Conservation (phyloP, 2,113 vertebrate genomes). For the Gallinago undulata region DNA sequence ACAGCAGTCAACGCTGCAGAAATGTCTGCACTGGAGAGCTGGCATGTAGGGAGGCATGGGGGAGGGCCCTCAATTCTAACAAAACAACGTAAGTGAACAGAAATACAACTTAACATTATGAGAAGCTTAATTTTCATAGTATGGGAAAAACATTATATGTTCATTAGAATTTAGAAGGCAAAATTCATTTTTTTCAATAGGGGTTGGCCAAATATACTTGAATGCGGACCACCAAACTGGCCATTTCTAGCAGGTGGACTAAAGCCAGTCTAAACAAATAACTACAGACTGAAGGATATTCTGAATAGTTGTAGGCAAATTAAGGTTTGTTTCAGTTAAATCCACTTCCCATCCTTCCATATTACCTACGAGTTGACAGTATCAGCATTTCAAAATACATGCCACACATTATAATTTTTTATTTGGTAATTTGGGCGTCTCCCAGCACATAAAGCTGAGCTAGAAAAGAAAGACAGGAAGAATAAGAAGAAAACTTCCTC, state of each 20-base stretch:
- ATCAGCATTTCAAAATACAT: background rate
- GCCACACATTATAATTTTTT: background rate
- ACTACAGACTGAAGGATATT: background rate
- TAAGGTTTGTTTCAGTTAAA: background rate
- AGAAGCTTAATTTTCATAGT: constrained; percentile 44
- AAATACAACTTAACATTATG: background rate
- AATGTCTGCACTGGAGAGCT: constrained; percentile 1
- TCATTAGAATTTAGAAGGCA: background rate
- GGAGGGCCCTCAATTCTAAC: background rate
- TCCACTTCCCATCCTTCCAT: background rate
- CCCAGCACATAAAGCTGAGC: background rate
- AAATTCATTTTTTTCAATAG: constrained; percentile 17
- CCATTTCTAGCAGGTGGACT: background rate
- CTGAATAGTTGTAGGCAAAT: background rate
- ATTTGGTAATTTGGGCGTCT: background rate
- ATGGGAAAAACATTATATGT: background rate
- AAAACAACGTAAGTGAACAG: constrained; percentile 12
- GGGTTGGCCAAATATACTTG: background rate
- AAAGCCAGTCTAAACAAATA: background rate
- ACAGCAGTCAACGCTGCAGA: background rate
- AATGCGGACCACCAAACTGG: background rate
- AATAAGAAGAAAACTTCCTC: background rate
- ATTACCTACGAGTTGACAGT: background rate
- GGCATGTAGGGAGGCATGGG: background rate
- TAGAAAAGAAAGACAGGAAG: background rate